Conservation (phyloP, 2,888 invertebrate species). For the Pseudoips prasinana region DNA sequence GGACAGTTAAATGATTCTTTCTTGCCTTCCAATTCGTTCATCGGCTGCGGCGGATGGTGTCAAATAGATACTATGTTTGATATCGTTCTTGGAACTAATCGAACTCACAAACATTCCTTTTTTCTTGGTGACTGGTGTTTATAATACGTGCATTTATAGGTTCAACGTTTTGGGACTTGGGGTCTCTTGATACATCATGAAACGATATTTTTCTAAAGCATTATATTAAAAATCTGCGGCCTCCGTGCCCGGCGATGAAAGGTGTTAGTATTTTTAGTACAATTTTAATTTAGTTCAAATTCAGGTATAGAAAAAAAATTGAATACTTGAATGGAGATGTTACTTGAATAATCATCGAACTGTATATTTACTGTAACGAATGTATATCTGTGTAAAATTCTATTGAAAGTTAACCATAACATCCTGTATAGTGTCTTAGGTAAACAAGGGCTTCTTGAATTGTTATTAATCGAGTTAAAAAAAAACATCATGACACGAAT, state of each 20-base stretch:
- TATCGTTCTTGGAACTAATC: slow-evolving; percentile 11
- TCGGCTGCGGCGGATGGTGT: slow-evolving; percentile 50
- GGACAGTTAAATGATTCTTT: slow-evolving; percentile 77
- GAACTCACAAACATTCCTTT: slow-evolving; percentile 52
- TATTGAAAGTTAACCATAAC: slow-evolving; percentile 35
- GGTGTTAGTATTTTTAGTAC: slow-evolving; percentile 70
- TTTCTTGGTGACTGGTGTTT: slow-evolving; percentile 63
- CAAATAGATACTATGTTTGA: slow-evolving; percentile 32
- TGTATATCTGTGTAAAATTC: slow-evolving; percentile 38
- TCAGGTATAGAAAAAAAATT: slow-evolving; percentile 48
- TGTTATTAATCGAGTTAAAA: too few species aligned
- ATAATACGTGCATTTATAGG: slow-evolving; percentile 58
- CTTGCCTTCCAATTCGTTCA: slow-evolving; percentile 70
- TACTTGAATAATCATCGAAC: slow-evolving; percentile 34
- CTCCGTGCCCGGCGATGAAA: slow-evolving; percentile 37
- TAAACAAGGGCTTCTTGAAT: too few species aligned
- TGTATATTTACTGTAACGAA: too few species aligned
- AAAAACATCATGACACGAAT: too few species aligned
- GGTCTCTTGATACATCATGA: slow-evolving; percentile 26
- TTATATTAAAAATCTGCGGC: slow-evolving; percentile 41
- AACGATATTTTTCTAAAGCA: slow-evolving; percentile 55
- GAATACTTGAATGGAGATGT: slow-evolving; percentile 46
- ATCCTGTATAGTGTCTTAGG: slow-evolving; percentile 46
- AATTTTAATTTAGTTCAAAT: slow-evolving; percentile 70
- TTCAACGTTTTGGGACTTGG: slow-evolving; percentile 23